Evolutionary conservation across 2,888 invertebrate species (phyloP), one percentile per base, ranked within the genome.

Genomic region (Clusia tigrina): DNA sequence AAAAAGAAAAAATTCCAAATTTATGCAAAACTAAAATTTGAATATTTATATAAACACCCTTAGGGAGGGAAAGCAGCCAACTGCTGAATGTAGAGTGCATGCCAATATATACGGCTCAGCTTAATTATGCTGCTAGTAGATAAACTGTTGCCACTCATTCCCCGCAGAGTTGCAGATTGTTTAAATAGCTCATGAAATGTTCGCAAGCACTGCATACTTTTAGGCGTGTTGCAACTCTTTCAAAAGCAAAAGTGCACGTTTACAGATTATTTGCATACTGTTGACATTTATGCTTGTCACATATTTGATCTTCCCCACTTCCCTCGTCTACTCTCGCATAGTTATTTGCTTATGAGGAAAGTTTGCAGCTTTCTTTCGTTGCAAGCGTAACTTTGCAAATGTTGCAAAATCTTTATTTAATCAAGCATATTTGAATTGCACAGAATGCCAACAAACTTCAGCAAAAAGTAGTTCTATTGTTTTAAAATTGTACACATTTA

Each of bases 321-420:
- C n/a, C n/a, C n/a, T 42, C 42, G n/a, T n/a, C 42, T n/a, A 42
- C 32, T 32, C 12, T 6, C 32, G 12, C n/a, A n/a, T n/a, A 42
- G 3, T 15, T 42, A 42, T 42, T 42, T 42, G 42, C 9, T 3
- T n/a, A 12, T 12, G 32, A 32, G 32, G 12, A 42, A 42, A 6
- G 6, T 42, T 6, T 6, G 42, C 20, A 20, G 15, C 48, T 48
- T 18, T 15, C 22, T 18, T 48, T 18, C 22, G 18, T 48, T 20
- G 9, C 42, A 15, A 9, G 3, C 9, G 9, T 5, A 20, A 3
- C n/a, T n/a, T n/a, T n/a, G n/a, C n/a, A 48, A 48, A 22, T 48
- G 18, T 48, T 54, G 42, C 53, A 73, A 74, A 74, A 77, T 78
- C 72, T 69, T 75, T 78, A 78, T 74, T 74, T 74, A 74, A 74